Base-by-base conservation (phyloP, 2,113 vertebrate genomes). In the Girardinichthys multiradiatus region DNA sequence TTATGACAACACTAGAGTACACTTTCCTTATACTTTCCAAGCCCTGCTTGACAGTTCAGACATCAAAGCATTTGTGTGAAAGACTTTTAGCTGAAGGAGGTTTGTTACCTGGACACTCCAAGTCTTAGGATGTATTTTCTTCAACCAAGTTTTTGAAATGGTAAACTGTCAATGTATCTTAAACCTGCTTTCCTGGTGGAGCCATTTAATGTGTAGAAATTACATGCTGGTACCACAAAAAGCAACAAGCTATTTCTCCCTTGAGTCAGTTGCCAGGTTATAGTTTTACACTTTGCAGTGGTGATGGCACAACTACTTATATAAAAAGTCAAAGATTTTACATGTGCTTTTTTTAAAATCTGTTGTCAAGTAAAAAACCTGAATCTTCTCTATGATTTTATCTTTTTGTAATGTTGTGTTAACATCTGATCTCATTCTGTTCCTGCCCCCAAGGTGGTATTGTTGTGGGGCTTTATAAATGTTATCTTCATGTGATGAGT, bases 141-240 rank as follows among this genome's bases (percentile, higher is more conserved):
- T 63, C 31, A 60, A 29, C 58, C 24, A 13, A 31, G 4, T 37
- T 24, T 37, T 31, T n/a, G 31, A 37, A 63, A 63, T 17, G 14
- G 6, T 1, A 26, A 11, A 37, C 11, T 31, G 31, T n/a, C 31
- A 63, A 37, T 29, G 14, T 59, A n/a, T n/a, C 24, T 4, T 8
- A 63, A 26, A n/a, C 33, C 60, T 62, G 19, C 60, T 37, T 35
- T n/a, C 13, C 33, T n/a, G 35, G 21, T 26, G 61, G n/a, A 35
- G 19, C 24, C 61, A 24, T 35, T 24, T 63, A 63, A 63, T 37
- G 61, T n/a, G 24, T 63, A n/a, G n/a, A 63, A 37, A 63, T 63
- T 63, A 37, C 24, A 63, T 37, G 13, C 31, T 63, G 24, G 31
- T 26, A 13, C 61, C 21, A 26, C 24, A n/a, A 12, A 63, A 63